These are phyloP conservation scores for Sisyra terminalis DNA, from an alignment of 2,888 invertebrate genomes.

Conservation along the genomic window DNA sequence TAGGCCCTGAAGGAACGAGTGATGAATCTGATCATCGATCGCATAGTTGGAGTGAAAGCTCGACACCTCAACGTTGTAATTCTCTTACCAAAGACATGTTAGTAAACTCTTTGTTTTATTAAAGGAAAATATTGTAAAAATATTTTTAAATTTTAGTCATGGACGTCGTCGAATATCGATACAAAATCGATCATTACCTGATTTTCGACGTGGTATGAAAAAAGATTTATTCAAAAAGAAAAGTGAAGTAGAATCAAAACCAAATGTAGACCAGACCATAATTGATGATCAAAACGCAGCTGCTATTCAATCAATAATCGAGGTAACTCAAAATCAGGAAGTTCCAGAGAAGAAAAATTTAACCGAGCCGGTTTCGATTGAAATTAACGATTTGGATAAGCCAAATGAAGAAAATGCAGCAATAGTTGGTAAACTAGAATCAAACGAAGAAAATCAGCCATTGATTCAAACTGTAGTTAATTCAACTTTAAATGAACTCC, in stretches of 20 bases:
- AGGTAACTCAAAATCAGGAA: conserved; percentile 8
- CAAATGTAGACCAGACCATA: neutral
- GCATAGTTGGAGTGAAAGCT: conserved; percentile 10
- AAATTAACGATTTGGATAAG: neutral
- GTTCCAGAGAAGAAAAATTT: neutral
- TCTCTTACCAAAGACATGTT: conserved; percentile 7
- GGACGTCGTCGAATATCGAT: conserved; percentile 3
- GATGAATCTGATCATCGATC: conserved; percentile 9
- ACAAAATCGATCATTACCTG: conserved; percentile 4
- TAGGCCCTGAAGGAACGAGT: conserved; percentile 8
- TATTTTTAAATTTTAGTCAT: conserved; percentile 2
- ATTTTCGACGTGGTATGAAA: neutral
- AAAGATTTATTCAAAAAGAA: neutral
- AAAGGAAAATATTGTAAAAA: neutral
- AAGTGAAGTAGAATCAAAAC: conserved; percentile 2
- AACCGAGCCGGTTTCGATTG: neutral
- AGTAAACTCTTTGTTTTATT: neutral
- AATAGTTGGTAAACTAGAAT: neutral
- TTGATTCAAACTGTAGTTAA: neutral
- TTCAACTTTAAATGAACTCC: neutral
- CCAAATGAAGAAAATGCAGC: conserved; percentile 1
- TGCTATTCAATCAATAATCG: conserved; percentile 15
- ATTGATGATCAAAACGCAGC: conserved; percentile 16
- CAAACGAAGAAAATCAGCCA: neutral
- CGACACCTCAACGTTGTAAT: conserved; percentile 11